Evolutionary conservation across 37 sponge, comb jelly and placozoan species (phyloP).

Genomic region (Halichondria panicea): DNA sequence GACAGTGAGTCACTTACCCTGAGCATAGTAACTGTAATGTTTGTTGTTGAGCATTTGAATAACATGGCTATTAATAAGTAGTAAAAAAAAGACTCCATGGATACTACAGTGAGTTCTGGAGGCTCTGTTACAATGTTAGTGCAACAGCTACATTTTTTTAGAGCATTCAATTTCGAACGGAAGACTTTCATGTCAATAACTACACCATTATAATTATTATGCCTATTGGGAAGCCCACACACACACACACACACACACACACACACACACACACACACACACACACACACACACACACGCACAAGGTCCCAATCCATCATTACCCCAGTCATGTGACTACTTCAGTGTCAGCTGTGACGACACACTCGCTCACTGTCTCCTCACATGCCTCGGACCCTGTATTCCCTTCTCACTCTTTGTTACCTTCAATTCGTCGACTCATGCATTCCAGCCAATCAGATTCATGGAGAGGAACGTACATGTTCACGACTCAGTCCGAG

Average conservation of each 20-base stretch:
- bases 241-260: conserved; percentile 33
- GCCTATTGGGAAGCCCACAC: background rate
- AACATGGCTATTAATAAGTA: too few relatives aligned
- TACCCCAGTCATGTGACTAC: conserved; percentile 41
- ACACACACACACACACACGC: background rate
- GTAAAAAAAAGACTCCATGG: too few relatives aligned
- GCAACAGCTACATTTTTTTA: background rate
- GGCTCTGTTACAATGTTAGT: background rate
- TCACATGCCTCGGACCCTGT: conserved; percentile 62
- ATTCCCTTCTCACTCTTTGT: conserved; percentile 62
- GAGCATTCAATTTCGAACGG: too few relatives aligned
- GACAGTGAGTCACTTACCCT: conserved; percentile 6
- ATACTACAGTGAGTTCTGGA: too few relatives aligned
- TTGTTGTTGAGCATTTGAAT: too few relatives aligned
- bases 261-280: conserved; percentile 10
- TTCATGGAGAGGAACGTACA: conserved; percentile 23
- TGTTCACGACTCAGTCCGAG: conserved; percentile 1
- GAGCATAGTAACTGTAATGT: too few relatives aligned
- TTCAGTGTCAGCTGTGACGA: conserved; percentile 44
- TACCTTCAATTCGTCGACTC: conserved; percentile 1
- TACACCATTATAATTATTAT: too few relatives aligned
- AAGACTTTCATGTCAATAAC: too few relatives aligned
- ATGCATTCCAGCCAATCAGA: background rate
- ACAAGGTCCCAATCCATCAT: conserved; percentile 42
- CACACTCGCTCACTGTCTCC: conserved; percentile 43